These are phyloP conservation scores for Seriola dumerili DNA, from an alignment of 2,113 vertebrate genomes.

Conservation along the genomic window DNA sequence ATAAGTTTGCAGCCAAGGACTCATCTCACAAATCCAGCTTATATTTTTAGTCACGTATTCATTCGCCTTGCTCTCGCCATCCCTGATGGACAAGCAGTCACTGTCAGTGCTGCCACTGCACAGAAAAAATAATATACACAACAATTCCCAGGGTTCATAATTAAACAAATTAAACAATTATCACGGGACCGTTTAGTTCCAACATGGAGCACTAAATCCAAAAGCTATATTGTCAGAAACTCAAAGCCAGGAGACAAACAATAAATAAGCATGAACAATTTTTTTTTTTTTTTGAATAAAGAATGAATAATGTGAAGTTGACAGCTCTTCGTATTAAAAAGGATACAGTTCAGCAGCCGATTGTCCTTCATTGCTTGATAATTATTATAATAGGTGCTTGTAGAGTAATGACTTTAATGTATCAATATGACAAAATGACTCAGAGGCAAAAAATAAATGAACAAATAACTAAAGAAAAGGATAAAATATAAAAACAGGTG, in stretches of 20 bases:
- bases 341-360: conserved; percentile 7
- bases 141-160: neutral
- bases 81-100: neutral
- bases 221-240: neutral
- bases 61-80: neutral
- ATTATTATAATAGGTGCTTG: conserved; percentile 39
- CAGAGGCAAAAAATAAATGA: conserved; percentile 1
- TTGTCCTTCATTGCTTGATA: conserved; percentile 25
- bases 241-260: conserved; percentile 1
- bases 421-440: conserved; percentile 37
- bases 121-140: neutral
- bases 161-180: conserved; percentile 20
- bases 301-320: conserved; percentile 1
- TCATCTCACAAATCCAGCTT: neutral
- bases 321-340: conserved; percentile 22
- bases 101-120: neutral
- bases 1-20: conserved; percentile 16
- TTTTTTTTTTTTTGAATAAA: neutral
- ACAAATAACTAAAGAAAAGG: neutral
- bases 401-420: conserved; percentile 43
- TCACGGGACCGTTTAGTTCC: neutral
- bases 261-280: conserved; percentile 1
- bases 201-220: neutral
- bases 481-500: conserved; percentile 4
- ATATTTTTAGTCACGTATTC: conserved; percentile 11